A percentile compares a stretch with the other conserved stretches of the same genome.
phyloP scores from a whole-genome alignment of 1,140 invertebrate genomes.

The Frieseomelitta varia region DNA sequence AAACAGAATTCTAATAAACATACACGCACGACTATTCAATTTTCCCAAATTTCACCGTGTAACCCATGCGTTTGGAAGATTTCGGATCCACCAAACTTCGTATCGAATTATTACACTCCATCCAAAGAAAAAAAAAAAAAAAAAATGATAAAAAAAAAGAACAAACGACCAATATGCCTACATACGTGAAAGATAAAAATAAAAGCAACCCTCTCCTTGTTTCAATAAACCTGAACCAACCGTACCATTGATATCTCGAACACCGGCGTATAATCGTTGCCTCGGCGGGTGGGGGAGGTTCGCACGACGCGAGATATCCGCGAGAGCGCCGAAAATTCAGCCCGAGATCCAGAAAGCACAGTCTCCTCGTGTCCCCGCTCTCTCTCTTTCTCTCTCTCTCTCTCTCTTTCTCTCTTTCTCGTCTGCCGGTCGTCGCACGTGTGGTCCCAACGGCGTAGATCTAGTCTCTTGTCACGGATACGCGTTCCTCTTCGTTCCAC shows the following conservation, averaged over 20 bases:
- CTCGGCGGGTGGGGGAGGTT: slow-evolving; percentile 4
- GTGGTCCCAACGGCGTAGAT: slow-evolving; percentile 64
- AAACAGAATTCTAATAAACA: neutral
- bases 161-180: neutral
- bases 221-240: slow-evolving; percentile 19
- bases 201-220: too few relatives aligned
- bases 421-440: slow-evolving; percentile 54
- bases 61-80: too few relatives aligned
- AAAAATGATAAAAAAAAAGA: neutral
- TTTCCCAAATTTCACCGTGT: neutral
- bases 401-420: neutral
- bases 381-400: neutral
- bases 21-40: neutral
- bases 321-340: slow-evolving; percentile 55
- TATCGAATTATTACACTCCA: neutral
- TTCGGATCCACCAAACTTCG: too few relatives aligned
- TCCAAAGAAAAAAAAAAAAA: neutral
- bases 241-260: slow-evolving; percentile 46
- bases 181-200: neutral
- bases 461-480: slow-evolving; percentile 70
- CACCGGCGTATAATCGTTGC: slow-evolving; percentile 49
- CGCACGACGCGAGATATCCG: slow-evolving; percentile 58
- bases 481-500: slow-evolving; percentile 46
- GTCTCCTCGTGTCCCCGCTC: slow-evolving; percentile 27
- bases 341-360: slow-evolving; percentile 53